Evolutionary conservation across 1,140 invertebrate species (phyloP), one percentile per base, ranked within the genome.

Genomic region (Diachasma alloeum): DNA sequence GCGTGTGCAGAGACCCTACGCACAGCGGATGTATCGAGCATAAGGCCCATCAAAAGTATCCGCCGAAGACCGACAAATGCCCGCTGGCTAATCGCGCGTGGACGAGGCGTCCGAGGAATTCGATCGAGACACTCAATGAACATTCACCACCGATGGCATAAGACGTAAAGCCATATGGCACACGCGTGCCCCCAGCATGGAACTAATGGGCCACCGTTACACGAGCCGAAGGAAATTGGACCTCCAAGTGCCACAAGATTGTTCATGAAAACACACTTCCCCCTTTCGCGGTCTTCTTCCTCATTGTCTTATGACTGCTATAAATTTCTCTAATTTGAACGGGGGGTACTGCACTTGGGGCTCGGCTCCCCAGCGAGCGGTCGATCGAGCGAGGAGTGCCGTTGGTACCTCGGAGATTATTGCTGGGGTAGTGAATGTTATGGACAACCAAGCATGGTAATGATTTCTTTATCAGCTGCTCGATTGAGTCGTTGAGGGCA

Each of bases 161-260:
- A 76, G 68, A 46, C 72, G 36, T 46, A 75, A 73, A 72, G 82
- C 83, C 87, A 87, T 87, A 88, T 89, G 87, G 87, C 78, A 81
- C 81, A 80, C 83, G 79, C 74, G 85, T 86, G 85, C 83, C 88
- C 87, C 87, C 86, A 86, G 81, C 85, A 86, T 88, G 87, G 81
- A 88, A 89, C 81, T 87, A 87, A 89, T 87, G 81, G 82, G 83
- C 77, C 83, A 84, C 31, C 81, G 77, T 86, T 85, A 83, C 85
- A 84, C 79, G 59, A n/a, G 59, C 24, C 19, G 4, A 31, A 63
- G 59, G 59, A 63, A 63, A 63, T 63, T 63, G 59, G 24, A 63
- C 24, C 59, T 63, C 11, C 59, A 63, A 63, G 59, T 63, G 59
- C 24, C 19, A 26, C 4, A 63, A 26, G 24, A 63, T 63, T 26